Percentiles rank a stretch among this genome's conserved stretches.
Evolutionary conservation across 2,888 invertebrate species (phyloP).

Genomic region (Oxycera nigricornis): DNA sequence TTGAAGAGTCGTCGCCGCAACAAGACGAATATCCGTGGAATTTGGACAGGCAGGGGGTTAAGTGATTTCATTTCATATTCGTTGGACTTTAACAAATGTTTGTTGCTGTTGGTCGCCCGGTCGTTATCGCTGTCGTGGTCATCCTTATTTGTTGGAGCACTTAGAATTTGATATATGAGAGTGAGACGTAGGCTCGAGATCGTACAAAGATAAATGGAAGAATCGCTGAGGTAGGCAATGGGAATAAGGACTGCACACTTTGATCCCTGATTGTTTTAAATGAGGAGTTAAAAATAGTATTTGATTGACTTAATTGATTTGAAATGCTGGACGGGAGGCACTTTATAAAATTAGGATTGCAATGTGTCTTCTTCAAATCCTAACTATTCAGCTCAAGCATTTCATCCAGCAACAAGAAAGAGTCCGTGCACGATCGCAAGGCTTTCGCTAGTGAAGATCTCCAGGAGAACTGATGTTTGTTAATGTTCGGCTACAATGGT

Average conservation of each 20-base stretch:
- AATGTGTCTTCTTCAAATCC: not conserved
- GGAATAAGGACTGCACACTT: slow-evolving; percentile 8
- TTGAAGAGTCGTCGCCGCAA: slow-evolving; percentile 16
- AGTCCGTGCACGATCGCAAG: not conserved
- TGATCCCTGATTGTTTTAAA: slow-evolving; percentile 28
- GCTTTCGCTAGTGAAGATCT: slow-evolving; percentile 22
- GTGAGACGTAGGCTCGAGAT: slow-evolving; percentile 15
- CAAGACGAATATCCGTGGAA: slow-evolving; percentile 26
- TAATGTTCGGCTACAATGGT: slow-evolving; percentile 21
- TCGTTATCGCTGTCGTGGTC: slow-evolving; percentile 17
- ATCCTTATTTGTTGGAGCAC: slow-evolving; percentile 35
- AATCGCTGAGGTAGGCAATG: slow-evolving; percentile 18
- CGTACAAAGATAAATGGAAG: slow-evolving; percentile 15
- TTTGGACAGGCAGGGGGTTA: slow-evolving; percentile 38
- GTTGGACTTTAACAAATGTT: slow-evolving; percentile 34
- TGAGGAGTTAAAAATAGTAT: slow-evolving; percentile 10
- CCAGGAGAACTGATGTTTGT: slow-evolving; percentile 9
- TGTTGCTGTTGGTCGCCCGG: slow-evolving; percentile 27
- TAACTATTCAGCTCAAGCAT: slow-evolving; percentile 6
- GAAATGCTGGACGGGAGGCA: not conserved
- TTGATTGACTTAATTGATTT: not conserved
- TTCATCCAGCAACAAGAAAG: not conserved
- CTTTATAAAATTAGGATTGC: not conserved
- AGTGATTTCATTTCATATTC: slow-evolving; percentile 39
- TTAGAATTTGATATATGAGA: slow-evolving; percentile 31